Conservation (phyloP, 1,140 invertebrate species). For the Ruditapes philippinarum region DNA sequence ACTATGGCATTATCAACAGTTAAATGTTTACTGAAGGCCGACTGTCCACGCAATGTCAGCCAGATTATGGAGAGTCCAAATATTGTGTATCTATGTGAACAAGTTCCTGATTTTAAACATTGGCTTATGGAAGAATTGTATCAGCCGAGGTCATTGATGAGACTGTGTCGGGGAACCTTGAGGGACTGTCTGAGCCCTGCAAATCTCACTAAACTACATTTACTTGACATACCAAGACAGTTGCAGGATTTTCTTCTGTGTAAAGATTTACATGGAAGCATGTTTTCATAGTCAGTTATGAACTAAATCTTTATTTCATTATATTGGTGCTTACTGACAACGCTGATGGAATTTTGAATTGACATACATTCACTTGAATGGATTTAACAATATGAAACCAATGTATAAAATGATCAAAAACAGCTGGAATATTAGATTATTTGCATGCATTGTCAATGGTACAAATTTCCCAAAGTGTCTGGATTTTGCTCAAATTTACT, state of each 20-base stretch:
- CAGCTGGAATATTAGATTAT: too few species aligned
- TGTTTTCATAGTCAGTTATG: too few species aligned
- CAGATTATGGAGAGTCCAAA: conserved; percentile 25
- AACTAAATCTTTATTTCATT: too few species aligned
- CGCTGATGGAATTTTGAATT: too few species aligned
- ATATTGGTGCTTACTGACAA: too few species aligned
- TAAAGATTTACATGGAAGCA: conserved; percentile 14
- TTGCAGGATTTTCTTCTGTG: conserved; percentile 27
- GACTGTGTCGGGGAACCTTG: conserved; percentile 21
- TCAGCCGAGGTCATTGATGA: conserved; percentile 52
- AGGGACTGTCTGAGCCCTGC: neutral
- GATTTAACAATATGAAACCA: too few species aligned
- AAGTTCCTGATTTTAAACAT: conserved; percentile 25
- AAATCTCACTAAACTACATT: neutral
- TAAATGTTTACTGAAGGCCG: conserved; percentile 9
- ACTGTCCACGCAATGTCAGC: conserved; percentile 26
- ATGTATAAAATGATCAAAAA: too few species aligned
- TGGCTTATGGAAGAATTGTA: conserved; percentile 58
- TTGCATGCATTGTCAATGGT: too few species aligned
- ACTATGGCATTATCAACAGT: conserved; percentile 33
- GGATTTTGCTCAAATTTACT: too few species aligned
- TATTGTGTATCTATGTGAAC: conserved; percentile 30
- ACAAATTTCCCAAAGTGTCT: too few species aligned
- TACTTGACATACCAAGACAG: neutral
- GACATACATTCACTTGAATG: too few species aligned